Percentiles rank a stretch among this genome's conserved stretches.
Evolutionary conservation across 2,888 invertebrate species (phyloP).

Genomic region (Archips crataeganus): DNA sequence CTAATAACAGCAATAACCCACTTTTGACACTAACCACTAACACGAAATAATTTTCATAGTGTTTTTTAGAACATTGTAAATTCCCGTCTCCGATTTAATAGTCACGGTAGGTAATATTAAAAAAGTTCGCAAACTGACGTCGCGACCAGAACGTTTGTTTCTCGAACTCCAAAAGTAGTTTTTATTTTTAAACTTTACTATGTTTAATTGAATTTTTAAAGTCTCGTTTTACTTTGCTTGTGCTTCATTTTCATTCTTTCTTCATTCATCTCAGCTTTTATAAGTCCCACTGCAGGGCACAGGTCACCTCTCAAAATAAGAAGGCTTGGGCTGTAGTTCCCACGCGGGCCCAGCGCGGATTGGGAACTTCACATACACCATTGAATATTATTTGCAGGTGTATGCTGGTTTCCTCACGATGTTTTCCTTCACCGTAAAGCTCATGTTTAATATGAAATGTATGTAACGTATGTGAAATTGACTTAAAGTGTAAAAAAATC

Average conservation of each 20-base stretch:
- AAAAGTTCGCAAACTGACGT: not conserved
- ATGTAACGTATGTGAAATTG: too few relatives aligned
- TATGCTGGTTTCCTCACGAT: too few relatives aligned
- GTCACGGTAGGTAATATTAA: conserved; percentile 1
- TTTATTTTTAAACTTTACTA: not conserved
- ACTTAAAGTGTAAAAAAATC: too few relatives aligned
- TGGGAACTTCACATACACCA: too few relatives aligned
- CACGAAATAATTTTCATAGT: not conserved
- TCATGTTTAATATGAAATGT: too few relatives aligned
- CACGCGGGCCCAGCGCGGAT: too few relatives aligned
- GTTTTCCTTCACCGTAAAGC: too few relatives aligned
- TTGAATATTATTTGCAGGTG: too few relatives aligned
- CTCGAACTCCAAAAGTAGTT: not conserved
- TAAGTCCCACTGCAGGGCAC: not conserved
- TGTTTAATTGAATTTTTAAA: not conserved
- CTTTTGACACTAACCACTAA: not conserved
- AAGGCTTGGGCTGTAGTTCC: too few relatives aligned
- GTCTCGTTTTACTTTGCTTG: not conserved
- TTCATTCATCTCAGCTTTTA: not conserved
- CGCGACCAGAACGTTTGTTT: not conserved
- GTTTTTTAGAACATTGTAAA: not conserved
- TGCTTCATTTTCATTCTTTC: not conserved
- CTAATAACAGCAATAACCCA: too few relatives aligned
- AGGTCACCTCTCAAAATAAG: too few relatives aligned
- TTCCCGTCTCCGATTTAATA: not conserved